Conservation (phyloP, 2,113 vertebrate genomes). For the Macquaria australasica region DNA sequence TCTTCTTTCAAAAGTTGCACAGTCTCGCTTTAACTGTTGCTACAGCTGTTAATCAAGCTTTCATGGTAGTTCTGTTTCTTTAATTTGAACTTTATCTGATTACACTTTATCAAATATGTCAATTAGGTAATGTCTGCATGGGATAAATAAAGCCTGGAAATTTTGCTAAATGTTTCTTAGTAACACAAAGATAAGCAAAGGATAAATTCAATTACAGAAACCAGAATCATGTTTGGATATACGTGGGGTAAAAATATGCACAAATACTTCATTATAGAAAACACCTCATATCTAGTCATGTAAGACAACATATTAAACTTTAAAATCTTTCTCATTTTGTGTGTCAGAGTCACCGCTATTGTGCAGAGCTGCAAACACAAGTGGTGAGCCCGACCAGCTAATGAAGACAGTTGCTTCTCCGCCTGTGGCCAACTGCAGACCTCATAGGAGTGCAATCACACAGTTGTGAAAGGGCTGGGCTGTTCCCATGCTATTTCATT, state of each 20-base stretch:
- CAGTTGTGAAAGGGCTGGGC: slow-evolving; percentile 67
- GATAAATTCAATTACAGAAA: background rate
- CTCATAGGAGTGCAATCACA: slow-evolving; percentile 65
- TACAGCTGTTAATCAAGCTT: background rate
- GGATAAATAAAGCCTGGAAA: background rate
- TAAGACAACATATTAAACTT: background rate
- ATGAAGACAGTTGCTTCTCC: slow-evolving; percentile 56
- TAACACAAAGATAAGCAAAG: background rate
- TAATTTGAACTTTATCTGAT: background rate
- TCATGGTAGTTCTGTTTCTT: background rate
- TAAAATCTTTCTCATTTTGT: background rate
- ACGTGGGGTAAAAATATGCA: background rate
- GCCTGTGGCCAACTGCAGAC: slow-evolving; percentile 53
- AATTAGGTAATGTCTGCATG: too few relatives aligned
- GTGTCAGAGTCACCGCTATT: background rate
- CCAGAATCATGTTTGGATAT: background rate
- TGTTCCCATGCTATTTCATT: slow-evolving; percentile 70
- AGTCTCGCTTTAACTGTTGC: background rate
- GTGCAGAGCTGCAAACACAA: slow-evolving; percentile 12
- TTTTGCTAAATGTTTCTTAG: background rate
- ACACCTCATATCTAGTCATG: background rate
- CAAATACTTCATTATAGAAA: background rate
- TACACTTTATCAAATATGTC: background rate
- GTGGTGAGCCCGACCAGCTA: slow-evolving; percentile 28
- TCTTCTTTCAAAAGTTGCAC: background rate